Conservation (phyloP, 2,888 invertebrate genomes). For the Pyrgus malvae region DNA sequence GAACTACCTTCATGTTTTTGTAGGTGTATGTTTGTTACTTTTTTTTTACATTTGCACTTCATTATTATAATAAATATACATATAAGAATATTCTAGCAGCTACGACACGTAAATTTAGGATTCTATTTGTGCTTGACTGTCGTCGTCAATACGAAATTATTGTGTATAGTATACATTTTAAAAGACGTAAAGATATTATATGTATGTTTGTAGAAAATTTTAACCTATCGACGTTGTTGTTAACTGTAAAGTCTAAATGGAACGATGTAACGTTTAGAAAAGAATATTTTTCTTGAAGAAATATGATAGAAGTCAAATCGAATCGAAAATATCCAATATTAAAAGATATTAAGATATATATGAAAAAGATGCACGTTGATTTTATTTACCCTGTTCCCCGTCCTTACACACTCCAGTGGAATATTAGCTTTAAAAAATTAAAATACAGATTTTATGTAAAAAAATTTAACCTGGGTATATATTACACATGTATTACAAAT, state of each 20-base stretch:
- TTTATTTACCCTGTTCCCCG: slow-evolving; percentile 51
- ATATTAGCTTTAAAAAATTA: slow-evolving; percentile 48
- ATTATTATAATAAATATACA: slow-evolving; percentile 35
- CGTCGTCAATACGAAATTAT: slow-evolving; percentile 34
- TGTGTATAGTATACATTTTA: slow-evolving; percentile 33
- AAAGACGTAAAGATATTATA: slow-evolving; percentile 49
- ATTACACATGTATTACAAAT: no score
- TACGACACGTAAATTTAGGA: slow-evolving; percentile 36
- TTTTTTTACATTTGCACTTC: slow-evolving; percentile 37
- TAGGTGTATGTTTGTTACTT: slow-evolving; percentile 27
- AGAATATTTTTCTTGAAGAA: slow-evolving; percentile 60
- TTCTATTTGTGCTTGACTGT: slow-evolving; percentile 37
- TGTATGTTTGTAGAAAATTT: slow-evolving; percentile 41
- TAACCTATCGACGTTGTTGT: slow-evolving; percentile 59
- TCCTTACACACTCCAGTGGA: slow-evolving; percentile 39
- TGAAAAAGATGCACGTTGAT: slow-evolving; percentile 69
- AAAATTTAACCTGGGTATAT: neutral
- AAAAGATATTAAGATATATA: slow-evolving; percentile 53
- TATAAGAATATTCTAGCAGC: slow-evolving; percentile 37
- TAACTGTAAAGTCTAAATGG: slow-evolving; percentile 57
- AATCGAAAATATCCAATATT: slow-evolving; percentile 48
- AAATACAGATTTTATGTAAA: no score
- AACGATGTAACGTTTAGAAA: slow-evolving; percentile 53
- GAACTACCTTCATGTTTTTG: slow-evolving; percentile 12
- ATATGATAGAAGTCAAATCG: slow-evolving; percentile 50